phyloP scores from a whole-genome alignment of 2,113 vertebrate species.

The Thomomys bottae region DNA sequence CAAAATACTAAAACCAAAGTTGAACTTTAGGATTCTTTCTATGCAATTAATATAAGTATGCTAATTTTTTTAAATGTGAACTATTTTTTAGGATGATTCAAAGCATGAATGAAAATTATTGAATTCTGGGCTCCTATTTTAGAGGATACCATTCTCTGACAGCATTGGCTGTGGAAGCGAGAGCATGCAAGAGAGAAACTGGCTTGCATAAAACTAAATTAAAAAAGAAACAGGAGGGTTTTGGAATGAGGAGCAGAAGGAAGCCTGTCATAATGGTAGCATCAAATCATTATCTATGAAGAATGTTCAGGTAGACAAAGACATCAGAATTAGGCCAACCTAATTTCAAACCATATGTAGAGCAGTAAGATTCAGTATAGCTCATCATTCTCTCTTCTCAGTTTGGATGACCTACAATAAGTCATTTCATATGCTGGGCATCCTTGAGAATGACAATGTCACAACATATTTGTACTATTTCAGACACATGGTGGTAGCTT shows the following conservation, averaged over 20 bases:
- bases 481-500: background rate
- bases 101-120: constrained; percentile 20
- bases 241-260: background rate
- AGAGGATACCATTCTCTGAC: background rate
- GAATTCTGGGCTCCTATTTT: constrained; percentile 2
- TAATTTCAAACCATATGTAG: background rate
- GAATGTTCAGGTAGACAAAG: background rate
- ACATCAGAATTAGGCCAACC: background rate
- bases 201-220: background rate
- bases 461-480: background rate
- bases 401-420: background rate
- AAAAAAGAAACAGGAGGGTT: background rate
- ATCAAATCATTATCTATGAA: background rate
- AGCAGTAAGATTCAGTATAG: background rate
- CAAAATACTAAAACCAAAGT: background rate
- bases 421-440: background rate
- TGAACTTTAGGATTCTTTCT: background rate
- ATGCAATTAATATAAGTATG: background rate
- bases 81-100: too few relatives aligned
- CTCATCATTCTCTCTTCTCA: background rate
- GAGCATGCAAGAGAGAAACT: background rate
- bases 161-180: background rate
- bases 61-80: too few relatives aligned
- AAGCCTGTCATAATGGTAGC: background rate
- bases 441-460: background rate